A percentile compares a stretch with the other conserved stretches of the same genome.
Evolutionary conservation across 2,113 vertebrate genomes (phyloP).

Genomic region (Microtus richardsoni): DNA sequence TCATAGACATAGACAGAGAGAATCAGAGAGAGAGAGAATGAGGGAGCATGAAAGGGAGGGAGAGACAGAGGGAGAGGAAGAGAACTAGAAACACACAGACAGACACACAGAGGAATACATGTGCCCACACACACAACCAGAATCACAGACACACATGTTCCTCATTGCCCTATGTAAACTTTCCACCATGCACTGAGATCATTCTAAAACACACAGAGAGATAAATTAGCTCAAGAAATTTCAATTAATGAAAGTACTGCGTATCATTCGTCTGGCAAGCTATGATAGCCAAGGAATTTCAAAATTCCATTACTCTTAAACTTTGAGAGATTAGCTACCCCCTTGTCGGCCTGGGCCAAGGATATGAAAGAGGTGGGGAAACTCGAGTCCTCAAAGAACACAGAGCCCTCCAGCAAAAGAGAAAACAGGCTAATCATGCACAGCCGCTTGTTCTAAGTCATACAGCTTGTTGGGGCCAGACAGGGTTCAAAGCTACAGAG

Average conservation of each 20-base stretch:
- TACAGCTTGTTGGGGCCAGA: neutral
- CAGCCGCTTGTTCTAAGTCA: neutral
- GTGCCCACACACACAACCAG: neutral
- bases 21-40: neutral
- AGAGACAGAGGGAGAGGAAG: neutral
- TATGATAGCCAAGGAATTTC: neutral
- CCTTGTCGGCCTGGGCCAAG: neutral
- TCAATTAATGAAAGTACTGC: neutral
- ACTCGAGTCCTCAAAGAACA: neutral
- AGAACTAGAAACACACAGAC: neutral
- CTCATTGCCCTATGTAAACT: neutral
- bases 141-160: neutral
- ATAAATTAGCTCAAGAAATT: slow-evolving; percentile 27
- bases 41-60: neutral
- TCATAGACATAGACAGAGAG: neutral
- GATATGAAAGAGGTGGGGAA: neutral
- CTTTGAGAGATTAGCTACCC: neutral
- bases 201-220: neutral
- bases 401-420: neutral
- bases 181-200: neutral
- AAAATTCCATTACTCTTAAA: neutral
- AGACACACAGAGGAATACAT: neutral
- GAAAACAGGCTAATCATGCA: neutral
- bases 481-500: neutral
- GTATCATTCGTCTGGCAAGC: neutral